These are phyloP conservation scores for Halictus ligatus DNA, from an alignment of 2,888 invertebrate species.

Conservation along the genomic window DNA sequence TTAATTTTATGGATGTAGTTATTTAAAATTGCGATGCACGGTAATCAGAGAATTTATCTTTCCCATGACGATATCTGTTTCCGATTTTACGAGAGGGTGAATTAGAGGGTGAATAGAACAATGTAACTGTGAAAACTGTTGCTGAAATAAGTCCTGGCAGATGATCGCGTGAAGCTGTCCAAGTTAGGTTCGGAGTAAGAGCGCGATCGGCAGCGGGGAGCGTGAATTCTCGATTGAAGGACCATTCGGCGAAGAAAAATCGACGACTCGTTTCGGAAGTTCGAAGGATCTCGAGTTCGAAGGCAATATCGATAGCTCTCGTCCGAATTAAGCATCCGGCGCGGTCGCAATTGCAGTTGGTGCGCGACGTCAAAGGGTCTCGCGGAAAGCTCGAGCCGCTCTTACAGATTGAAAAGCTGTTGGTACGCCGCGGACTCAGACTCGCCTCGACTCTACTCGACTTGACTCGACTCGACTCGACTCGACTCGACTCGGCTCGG, in stretches of 20 bases:
- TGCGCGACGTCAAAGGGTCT: slow-evolving; percentile 25
- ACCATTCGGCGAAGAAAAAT: not conserved
- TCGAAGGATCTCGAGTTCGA: not conserved
- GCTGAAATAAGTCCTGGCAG: not conserved
- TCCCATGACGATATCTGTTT: no score
- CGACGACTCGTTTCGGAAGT: not conserved
- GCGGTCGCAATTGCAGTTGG: not conserved
- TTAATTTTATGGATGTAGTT: no score
- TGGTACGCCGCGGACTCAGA: slow-evolving; percentile 25
- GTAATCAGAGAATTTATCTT: no score
- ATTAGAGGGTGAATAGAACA: not conserved
- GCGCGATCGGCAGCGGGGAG: not conserved
- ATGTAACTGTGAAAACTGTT: not conserved
- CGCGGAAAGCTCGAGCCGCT: slow-evolving; percentile 37
- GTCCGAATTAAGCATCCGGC: slow-evolving; percentile 4
- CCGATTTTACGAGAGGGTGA: no score
- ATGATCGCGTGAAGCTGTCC: not conserved
- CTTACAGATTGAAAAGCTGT: slow-evolving; percentile 46
- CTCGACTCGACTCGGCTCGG: slow-evolving; percentile 16
- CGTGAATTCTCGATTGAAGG: not conserved
- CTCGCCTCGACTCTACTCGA: slow-evolving; percentile 14
- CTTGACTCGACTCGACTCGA: slow-evolving; percentile 8
- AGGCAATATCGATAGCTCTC: slow-evolving; percentile 29
- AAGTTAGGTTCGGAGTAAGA: not conserved
- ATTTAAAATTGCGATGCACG: no score